Conservation (phyloP, 2,113 vertebrate genomes). For the Scomber colias region DNA sequence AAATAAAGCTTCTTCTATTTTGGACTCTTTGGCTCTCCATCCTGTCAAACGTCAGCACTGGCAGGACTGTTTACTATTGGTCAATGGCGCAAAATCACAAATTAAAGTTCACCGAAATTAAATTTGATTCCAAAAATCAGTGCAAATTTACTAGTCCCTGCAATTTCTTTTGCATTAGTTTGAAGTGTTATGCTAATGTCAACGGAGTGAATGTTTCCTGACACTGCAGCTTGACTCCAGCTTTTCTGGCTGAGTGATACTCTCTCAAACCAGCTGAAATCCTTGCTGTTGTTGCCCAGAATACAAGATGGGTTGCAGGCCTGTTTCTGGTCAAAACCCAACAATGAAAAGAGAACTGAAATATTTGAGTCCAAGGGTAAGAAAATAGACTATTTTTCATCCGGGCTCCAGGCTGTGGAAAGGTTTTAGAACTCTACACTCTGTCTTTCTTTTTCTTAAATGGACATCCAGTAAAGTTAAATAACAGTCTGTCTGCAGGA, state of each 20-base stretch:
- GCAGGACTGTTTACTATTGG: no score
- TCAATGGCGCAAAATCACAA: no score
- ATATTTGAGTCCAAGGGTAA: background rate
- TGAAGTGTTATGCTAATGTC: no score
- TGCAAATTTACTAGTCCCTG: no score
- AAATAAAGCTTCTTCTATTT: no score
- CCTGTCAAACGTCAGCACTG: no score
- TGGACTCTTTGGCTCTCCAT: no score
- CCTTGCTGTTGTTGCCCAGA: conserved; percentile 5
- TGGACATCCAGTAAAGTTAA: conserved; percentile 27
- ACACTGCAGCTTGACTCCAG: conserved; percentile 21
- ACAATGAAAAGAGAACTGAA: background rate
- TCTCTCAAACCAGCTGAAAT: conserved; percentile 13
- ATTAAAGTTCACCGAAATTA: no score
- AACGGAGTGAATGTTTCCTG: background rate
- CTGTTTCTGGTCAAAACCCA: conserved; percentile 14
- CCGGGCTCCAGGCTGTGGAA: background rate
- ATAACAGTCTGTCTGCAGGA: conserved; percentile 36
- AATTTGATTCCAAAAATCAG: no score
- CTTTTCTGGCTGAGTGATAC: conserved; percentile 4
- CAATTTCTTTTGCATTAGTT: no score
- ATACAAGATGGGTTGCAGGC: conserved; percentile 12
- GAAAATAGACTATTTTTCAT: conserved; percentile 17
- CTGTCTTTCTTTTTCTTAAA: conserved; percentile 31
- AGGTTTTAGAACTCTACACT: conserved; percentile 3